Conservation (phyloP, 2,888 invertebrate species). For the Saturnia pavonia region DNA sequence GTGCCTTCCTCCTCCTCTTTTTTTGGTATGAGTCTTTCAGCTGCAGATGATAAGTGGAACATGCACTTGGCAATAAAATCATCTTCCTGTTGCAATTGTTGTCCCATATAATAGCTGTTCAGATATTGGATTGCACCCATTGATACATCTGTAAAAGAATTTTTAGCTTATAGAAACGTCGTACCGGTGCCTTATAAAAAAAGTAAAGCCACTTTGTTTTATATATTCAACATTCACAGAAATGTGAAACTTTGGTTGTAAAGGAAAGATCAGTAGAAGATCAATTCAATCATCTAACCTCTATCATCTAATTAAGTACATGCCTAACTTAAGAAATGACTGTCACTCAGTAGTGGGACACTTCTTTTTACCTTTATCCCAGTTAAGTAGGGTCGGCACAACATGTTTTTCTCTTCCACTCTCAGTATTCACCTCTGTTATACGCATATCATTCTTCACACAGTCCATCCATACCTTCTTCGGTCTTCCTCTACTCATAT, state of each 20-base stretch:
- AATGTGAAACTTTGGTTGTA: neutral
- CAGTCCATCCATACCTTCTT: too few species aligned
- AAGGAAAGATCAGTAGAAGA: neutral
- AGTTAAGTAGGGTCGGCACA: too few species aligned
- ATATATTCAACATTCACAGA: neutral
- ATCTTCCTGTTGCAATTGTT: constrained; percentile 93
- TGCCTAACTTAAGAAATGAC: too few species aligned
- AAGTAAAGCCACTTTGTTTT: neutral
- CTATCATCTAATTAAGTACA: too few species aligned
- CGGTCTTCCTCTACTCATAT: too few species aligned
- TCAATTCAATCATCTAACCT: neutral
- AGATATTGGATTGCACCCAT: constrained; percentile 97
- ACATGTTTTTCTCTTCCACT: too few species aligned
- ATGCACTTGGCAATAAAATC: constrained; percentile 97
- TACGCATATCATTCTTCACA: too few species aligned
- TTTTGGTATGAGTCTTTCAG: constrained; percentile 84
- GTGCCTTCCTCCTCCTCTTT: constrained; percentile 54
- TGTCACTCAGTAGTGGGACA: too few species aligned
- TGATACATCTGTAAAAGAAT: constrained; percentile 86
- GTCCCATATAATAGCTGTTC: constrained; percentile 96
- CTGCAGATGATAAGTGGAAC: constrained; percentile 93
- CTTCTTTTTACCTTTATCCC: too few species aligned
- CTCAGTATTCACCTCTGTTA: too few species aligned
- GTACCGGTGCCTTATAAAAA: neutral
- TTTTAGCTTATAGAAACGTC: neutral